Conservation (phyloP, 2,113 vertebrate genomes). For the Oreotrochilus melanogaster region DNA sequence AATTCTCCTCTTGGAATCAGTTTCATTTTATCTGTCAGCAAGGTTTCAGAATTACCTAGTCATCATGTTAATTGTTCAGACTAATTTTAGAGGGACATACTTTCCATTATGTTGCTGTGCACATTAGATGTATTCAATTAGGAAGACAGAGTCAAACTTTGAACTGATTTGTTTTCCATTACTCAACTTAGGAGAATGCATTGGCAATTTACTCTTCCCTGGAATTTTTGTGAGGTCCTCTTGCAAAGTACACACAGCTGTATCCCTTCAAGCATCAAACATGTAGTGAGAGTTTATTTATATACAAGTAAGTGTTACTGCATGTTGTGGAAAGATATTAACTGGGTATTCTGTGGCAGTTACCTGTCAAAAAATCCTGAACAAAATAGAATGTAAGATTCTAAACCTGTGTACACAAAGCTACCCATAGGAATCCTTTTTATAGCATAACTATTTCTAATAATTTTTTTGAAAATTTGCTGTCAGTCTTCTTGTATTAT, state of each 20-base stretch:
- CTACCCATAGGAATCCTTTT: not conserved
- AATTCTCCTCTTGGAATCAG: not conserved
- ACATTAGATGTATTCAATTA: not conserved
- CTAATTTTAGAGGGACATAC: not conserved
- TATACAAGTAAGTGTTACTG: not conserved
- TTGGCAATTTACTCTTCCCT: not conserved
- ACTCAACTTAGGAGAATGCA: not conserved
- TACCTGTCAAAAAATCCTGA: not conserved
- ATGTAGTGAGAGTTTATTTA: not conserved
- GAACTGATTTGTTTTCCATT: conserved; percentile 27
- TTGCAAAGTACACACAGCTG: not conserved
- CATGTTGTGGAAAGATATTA: not conserved
- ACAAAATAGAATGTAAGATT: not conserved
- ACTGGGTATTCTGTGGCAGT: not conserved
- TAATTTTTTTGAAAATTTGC: not conserved
- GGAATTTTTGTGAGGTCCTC: not conserved
- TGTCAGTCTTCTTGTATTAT: not conserved
- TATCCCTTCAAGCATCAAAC: not conserved
- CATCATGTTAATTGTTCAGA: conserved; percentile 25
- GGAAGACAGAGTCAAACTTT: not conserved
- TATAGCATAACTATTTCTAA: not conserved
- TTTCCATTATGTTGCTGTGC: conserved; percentile 8
- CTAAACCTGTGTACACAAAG: not conserved
- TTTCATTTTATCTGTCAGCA: not conserved
- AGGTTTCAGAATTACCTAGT: conserved; percentile 18